phyloP scores from a whole-genome alignment of 2,113 vertebrate species.

The Rhizomys pruinosus region DNA sequence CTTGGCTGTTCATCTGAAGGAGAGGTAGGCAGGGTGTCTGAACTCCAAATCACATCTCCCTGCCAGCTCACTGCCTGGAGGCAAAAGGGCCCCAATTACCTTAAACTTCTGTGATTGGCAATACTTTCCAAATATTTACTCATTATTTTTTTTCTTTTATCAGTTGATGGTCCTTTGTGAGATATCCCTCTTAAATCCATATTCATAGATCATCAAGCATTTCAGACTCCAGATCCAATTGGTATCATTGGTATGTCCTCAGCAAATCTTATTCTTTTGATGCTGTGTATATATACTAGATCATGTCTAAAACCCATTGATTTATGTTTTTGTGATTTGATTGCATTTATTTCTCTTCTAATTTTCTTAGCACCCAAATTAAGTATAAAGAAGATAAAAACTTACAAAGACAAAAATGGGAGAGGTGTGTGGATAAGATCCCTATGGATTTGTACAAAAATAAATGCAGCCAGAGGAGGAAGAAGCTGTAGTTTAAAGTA shows the following conservation, averaged over 20 bases:
- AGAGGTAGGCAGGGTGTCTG: not conserved
- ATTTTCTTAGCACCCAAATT: not conserved
- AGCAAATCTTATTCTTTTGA: slow-evolving; percentile 1
- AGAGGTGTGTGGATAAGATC: not conserved
- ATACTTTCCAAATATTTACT: slow-evolving; percentile 47
- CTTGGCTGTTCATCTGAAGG: not conserved
- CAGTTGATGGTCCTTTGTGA: slow-evolving; percentile 30
- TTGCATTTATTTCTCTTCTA: not conserved
- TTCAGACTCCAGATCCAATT: slow-evolving; percentile 15
- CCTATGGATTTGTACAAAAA: not conserved
- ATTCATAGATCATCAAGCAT: not conserved
- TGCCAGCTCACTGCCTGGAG: not conserved
- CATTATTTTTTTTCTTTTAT: slow-evolving; percentile 51
- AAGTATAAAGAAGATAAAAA: not conserved
- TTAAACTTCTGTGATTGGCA: slow-evolving; percentile 38
- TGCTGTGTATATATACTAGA: not conserved
- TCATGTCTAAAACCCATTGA: not conserved
- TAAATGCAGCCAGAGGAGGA: not conserved
- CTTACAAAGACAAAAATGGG: not conserved
- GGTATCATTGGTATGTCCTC: not conserved
- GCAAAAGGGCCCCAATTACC: slow-evolving; percentile 33
- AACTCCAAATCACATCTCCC: not conserved
- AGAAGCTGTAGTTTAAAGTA: not conserved
- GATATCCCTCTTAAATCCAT: not conserved
- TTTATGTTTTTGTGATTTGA: not conserved